A percentile compares a stretch with the other conserved stretches of the same genome.
Conservation (phyloP, 2,888 invertebrate genomes). For the Dryococelus australis region DNA sequence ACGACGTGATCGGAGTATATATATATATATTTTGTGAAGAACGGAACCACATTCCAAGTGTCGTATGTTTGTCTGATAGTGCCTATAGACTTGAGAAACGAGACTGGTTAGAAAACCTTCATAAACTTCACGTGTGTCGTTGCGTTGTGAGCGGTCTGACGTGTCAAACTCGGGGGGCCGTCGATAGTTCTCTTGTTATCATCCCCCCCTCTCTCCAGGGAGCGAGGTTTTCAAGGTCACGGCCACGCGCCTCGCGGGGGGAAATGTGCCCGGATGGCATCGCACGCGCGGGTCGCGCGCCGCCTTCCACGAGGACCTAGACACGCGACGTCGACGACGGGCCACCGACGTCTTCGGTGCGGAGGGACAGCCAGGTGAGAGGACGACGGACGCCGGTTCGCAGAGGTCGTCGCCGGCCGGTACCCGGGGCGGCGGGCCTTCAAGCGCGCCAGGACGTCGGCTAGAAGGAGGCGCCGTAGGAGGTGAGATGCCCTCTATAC, state of each 20-base stretch:
- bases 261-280: neutral
- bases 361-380: neutral
- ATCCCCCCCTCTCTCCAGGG: neutral
- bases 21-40: too few relatives aligned
- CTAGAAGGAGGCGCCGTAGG: slow-evolving; percentile 22
- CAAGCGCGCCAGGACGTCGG: slow-evolving; percentile 28
- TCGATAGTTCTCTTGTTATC: too few relatives aligned
- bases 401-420: slow-evolving; percentile 6
- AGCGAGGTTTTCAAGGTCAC: neutral
- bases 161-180: too few relatives aligned
- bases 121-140: neutral
- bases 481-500: neutral
- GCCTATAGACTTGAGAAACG: too few relatives aligned
- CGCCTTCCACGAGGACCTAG: neutral
- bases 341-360: too few relatives aligned
- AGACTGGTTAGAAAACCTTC: too few relatives aligned
- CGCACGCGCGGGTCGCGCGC: neutral
- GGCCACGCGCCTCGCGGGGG: neutral
- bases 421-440: slow-evolving; percentile 20
- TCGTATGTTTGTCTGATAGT: too few relatives aligned
- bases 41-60: too few relatives aligned
- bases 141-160: neutral
- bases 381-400: neutral
- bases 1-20: too few relatives aligned
- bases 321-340: neutral